Evolutionary conservation across 1,140 invertebrate species (phyloP), one percentile per base, ranked within the genome.

Genomic region (Proctacanthus coquilletti): DNA sequence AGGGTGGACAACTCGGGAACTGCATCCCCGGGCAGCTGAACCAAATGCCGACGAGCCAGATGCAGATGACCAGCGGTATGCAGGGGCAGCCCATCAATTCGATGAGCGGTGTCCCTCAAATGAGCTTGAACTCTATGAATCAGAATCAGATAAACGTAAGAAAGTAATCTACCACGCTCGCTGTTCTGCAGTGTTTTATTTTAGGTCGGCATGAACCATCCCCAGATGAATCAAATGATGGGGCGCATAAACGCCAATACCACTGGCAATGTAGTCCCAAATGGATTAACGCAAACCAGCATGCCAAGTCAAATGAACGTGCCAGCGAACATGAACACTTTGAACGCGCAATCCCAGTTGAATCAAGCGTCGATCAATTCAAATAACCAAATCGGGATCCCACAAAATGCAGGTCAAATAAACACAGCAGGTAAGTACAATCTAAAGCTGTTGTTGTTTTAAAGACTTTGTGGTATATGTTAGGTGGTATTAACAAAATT

Each of bases 11-110:
- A 5, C 19, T 4, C 33, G 21, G 11, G 34, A 36, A 21, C 32
- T 13, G 46, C 3, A 59, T 62, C 48, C 51, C 53, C 11, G 56
- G 56, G 35, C 60, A 62, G 37, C 62, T 63, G 51, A 52, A 55
- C 9, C 60, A 59, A n/a, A 63, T 63, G 61, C 50, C n/a, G n/a
- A 42, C 44, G 1, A 44, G 41, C 14, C 50, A 45, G 39, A 51
- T 49, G 39, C 60, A 60, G 47, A 40, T 47, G 19, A 41, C 6
- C 23, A 25, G 23, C 23, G n/a, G n/a, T 25, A 8, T n/a, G 6
- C 23, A 25, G n/a, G 30, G 30, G 10, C 30, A 32, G 17, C 5
- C 30, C 30, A 32, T 32, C 13, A 27, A 8, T 27, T 9, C 23
- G 8, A 27, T 27, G 23, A 27, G 13, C 23, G 20, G 5, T 35